Percentiles rank a stretch among this genome's conserved stretches.
Evolutionary conservation across 2,113 vertebrate species (phyloP).

Genomic region (Archocentrus centrarchus): DNA sequence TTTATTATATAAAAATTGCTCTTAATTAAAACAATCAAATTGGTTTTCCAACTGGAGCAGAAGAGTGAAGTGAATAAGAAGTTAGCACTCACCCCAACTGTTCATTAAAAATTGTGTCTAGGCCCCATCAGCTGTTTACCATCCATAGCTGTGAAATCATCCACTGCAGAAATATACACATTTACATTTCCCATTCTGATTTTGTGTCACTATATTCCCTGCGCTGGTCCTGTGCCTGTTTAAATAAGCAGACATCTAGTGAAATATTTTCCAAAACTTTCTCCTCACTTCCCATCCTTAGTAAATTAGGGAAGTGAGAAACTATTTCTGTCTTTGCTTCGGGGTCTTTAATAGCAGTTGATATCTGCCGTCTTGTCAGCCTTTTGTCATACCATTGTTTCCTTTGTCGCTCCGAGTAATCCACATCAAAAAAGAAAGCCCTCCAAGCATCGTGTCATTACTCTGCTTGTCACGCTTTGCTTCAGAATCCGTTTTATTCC

Average conservation of each 20-base stretch:
- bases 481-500: constrained; percentile 60
- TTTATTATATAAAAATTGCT: not conserved
- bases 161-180: not conserved
- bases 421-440: constrained; percentile 68
- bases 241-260: constrained; percentile 29
- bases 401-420: constrained; percentile 67
- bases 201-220: not conserved
- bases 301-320: constrained; percentile 46
- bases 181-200: not conserved
- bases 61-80: not conserved
- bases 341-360: constrained; percentile 59
- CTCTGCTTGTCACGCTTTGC: constrained; percentile 63
- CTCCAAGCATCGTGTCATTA: constrained; percentile 63
- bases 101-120: not conserved
- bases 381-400: constrained; percentile 67
- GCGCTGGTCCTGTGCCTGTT: not conserved
- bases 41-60: not conserved
- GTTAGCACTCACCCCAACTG: not conserved
- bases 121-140: not conserved
- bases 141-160: not conserved
- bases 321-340: constrained; percentile 67
- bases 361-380: constrained; percentile 59
- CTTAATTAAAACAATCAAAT: not conserved
- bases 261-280: constrained; percentile 40
- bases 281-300: constrained; percentile 36